Percentiles rank a stretch among this genome's conserved stretches.
Evolutionary conservation across 1,140 invertebrate species (phyloP).

Genomic region (Cheumatopsyche charites): DNA sequence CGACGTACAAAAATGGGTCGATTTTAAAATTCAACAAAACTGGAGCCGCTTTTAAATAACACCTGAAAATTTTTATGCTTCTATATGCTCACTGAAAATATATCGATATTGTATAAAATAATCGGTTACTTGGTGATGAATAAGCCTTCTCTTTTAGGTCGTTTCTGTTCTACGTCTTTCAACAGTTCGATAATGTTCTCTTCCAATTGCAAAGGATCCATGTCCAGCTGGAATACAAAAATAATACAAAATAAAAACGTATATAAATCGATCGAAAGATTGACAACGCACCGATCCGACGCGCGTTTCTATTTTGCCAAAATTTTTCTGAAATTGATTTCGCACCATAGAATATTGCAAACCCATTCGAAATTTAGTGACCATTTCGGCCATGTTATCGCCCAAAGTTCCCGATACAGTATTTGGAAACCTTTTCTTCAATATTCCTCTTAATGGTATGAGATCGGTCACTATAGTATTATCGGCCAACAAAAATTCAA

Average conservation of each 20-base stretch:
- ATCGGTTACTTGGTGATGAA: conserved; percentile 70
- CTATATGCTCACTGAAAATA: no score
- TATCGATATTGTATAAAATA: neutral
- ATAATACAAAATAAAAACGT: conserved; percentile 14
- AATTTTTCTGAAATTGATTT: conserved; percentile 72
- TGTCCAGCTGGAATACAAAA: conserved; percentile 67
- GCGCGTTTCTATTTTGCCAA: conserved; percentile 67
- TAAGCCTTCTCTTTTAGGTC: conserved; percentile 66
- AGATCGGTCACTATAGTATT: conserved; percentile 79
- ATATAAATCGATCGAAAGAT: conserved; percentile 36
- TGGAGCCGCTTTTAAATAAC: conserved; percentile 61
- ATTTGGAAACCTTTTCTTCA: conserved; percentile 78
- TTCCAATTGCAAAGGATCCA: conserved; percentile 71
- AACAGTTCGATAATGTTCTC: conserved; percentile 72
- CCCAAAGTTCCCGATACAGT: conserved; percentile 71
- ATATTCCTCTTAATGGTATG: conserved; percentile 71
- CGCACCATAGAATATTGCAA: conserved; percentile 69
- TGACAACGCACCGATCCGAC: conserved; percentile 67
- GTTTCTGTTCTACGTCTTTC: conserved; percentile 65
- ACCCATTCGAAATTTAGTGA: conserved; percentile 69
- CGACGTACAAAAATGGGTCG: conserved; percentile 65
- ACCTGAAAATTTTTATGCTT: conserved; percentile 58
- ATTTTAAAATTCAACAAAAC: conserved; percentile 71
- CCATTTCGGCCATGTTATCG: conserved; percentile 64
- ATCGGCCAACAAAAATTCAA: conserved; percentile 75